Base-by-base conservation (phyloP, 30 jellyfish, hydroid and myxozoan species). In the Aurelia sp. region DNA sequence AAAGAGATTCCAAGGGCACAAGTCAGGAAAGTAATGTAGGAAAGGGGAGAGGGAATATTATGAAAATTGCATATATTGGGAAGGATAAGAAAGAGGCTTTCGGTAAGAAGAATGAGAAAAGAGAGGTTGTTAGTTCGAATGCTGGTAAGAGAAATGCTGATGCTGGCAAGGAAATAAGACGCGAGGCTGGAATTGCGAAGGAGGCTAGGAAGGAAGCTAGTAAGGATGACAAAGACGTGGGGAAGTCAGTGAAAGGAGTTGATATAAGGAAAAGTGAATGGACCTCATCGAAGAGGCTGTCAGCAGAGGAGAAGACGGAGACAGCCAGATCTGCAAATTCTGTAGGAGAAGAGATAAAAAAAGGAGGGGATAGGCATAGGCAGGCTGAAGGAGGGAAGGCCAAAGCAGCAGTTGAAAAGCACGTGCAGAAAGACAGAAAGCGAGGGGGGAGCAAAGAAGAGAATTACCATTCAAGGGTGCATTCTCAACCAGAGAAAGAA, bases 401-500 rank as follows among this genome's bases (percentile, higher is more conserved):
- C 9, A 44, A 44, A 44, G 15, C 55, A 6, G 55, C 15, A 8
- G 13, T 6, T 44, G 55, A 19, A 19, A 35, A 67, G 78, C 15
- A 67, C 13, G 15, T 6, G 11, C 13, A 67, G 58, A 67, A 13
- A 67, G 58, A 67, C 10, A 7, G 11, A 18, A 66, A 67, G 78
- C 11, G 13, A 19, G 59, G 18, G 47, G 6, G 12, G 27, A 3
- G 11, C 71, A 20, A 17, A 13, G 3, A 44, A 10, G 55, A 10
- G 55, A 44, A 44, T 7, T 8, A 0, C 16, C 7, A 44, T 8
- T 44, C 55, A 44, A 44, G 10, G 55, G 53, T 23, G 27, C n/a
- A 66, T 13, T 51, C 48, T 10, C 50, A 50, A 30, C n/a, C 69
- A 23, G 86, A 13, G 89, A 64, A 61, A 19, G 61, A 47, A 33